phyloP scores from a whole-genome alignment of 1,140 invertebrate species.

The Trigoniulus corallinus region DNA sequence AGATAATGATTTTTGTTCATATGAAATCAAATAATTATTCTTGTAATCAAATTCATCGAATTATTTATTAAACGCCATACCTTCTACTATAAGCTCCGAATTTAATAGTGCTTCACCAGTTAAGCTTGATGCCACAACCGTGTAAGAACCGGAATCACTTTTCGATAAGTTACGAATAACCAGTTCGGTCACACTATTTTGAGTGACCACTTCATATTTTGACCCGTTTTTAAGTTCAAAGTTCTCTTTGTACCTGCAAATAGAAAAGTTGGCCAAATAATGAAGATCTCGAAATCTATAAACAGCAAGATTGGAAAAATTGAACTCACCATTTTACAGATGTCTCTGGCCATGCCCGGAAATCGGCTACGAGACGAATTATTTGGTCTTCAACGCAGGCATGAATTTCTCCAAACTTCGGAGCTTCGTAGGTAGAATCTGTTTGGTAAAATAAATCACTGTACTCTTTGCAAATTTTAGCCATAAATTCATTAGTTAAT shows the following conservation, averaged over 20 bases:
- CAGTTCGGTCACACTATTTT: constrained; percentile 15
- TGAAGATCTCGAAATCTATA: too few relatives aligned
- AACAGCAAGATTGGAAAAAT: too few relatives aligned
- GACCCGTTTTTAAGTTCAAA: constrained; percentile 8
- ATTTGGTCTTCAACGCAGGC: too few relatives aligned
- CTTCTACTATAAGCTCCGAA: constrained; percentile 1
- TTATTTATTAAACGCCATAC: not conserved
- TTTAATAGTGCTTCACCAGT: constrained; percentile 18
- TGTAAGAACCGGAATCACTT: constrained; percentile 29
- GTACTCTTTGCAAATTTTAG: too few relatives aligned
- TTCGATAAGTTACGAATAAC: constrained; percentile 22
- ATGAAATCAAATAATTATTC: not conserved
- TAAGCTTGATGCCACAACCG: constrained; percentile 28
- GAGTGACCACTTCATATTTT: constrained; percentile 9
- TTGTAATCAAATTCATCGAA: not conserved
- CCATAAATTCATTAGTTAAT: too few relatives aligned
- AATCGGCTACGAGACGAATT: too few relatives aligned
- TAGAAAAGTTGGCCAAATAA: too few relatives aligned
- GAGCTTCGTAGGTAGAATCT: too few relatives aligned
- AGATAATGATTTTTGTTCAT: not conserved
- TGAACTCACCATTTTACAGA: too few relatives aligned
- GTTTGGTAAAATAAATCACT: too few relatives aligned
- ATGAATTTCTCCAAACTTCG: too few relatives aligned
- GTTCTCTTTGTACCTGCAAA: constrained; percentile 14
- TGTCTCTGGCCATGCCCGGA: too few relatives aligned